phyloP scores from a whole-genome alignment of 2,797 vertebrate species.

The Hemibagrus guttatus region DNA sequence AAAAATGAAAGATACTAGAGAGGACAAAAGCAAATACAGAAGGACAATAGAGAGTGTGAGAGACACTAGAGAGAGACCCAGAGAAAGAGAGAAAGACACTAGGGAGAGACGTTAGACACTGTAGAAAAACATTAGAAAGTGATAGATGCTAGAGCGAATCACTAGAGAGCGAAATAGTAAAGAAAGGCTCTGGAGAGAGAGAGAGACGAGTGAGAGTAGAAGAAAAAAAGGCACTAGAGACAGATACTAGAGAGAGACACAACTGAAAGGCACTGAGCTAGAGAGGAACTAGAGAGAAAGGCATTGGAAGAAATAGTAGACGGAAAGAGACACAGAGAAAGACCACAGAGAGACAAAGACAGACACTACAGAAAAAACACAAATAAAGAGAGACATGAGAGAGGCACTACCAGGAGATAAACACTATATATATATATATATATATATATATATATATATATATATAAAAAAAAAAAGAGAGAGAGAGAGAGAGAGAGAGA shows the following conservation, averaged over 20 bases:
- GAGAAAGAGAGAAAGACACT: too few relatives aligned
- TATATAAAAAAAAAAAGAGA: too few relatives aligned
- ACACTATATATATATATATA: too few relatives aligned
- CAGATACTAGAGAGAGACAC: neutral
- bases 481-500: too few relatives aligned
- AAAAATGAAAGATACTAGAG: neutral
- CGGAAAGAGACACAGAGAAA: neutral
- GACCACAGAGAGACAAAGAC: neutral
- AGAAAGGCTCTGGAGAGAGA: neutral
- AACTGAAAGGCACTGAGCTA: neutral
- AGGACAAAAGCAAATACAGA: neutral
- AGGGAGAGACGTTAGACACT: neutral
- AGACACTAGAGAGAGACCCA: neutral
- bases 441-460: too few relatives aligned
- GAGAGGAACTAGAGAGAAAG: neutral
- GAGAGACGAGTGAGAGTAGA: neutral
- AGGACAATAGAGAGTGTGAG: neutral
- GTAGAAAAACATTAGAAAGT: neutral
- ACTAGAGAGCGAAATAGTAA: conserved; percentile 12
- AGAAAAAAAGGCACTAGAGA: neutral
- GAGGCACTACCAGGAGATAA: too few relatives aligned
- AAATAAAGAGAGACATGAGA: too few relatives aligned
- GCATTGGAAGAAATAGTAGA: neutral
- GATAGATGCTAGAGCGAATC: neutral
- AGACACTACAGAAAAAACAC: neutral